phyloP scores from a whole-genome alignment of 2,797 vertebrate species.

The Anabacerthia variegaticeps region DNA sequence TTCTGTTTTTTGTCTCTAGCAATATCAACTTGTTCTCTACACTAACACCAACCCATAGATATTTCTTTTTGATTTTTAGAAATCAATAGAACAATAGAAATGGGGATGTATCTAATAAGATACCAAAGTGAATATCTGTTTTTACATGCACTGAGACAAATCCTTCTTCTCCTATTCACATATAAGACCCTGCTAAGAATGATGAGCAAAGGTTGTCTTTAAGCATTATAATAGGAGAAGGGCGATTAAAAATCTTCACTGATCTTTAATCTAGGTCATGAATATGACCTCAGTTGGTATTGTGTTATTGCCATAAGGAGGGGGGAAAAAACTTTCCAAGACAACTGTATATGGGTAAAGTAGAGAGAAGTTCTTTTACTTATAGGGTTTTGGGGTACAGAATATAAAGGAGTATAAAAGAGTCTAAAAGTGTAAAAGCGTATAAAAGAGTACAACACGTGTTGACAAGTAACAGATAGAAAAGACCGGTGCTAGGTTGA shows the following conservation, averaged over 20 bases:
- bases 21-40: not conserved
- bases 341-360: no score
- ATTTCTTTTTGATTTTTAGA: not conserved
- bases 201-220: not conserved
- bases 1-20: not conserved
- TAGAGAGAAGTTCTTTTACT: no score
- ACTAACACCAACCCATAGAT: not conserved
- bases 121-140: not conserved
- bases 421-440: no score
- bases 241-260: not conserved
- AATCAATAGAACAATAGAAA: not conserved
- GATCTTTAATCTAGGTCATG: not conserved
- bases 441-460: no score
- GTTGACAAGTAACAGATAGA: no score
- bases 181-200: not conserved
- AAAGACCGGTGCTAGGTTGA: no score
- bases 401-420: no score
- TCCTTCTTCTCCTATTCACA: not conserved
- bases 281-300: not conserved
- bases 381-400: no score
- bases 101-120: not conserved
- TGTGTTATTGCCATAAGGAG: not conserved
- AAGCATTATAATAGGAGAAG: not conserved
- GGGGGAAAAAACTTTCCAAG: no score
- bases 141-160: not conserved